phyloP scores from a whole-genome alignment of 2,797 vertebrate species.

The Streptopelia turtur region DNA sequence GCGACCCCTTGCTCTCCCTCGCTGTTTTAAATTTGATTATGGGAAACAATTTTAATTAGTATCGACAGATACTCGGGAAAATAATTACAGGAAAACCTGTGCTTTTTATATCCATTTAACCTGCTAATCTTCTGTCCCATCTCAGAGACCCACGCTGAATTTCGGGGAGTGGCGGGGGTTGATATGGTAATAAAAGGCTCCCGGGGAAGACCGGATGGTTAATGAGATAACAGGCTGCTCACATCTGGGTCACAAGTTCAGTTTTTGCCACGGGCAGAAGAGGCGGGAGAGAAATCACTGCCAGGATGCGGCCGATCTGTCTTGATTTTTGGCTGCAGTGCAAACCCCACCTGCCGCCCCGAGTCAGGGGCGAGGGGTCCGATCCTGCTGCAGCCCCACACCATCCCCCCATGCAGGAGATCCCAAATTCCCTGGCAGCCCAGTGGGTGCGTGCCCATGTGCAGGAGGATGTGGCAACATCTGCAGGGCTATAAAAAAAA shows the following conservation, averaged over 20 bases:
- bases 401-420: rapidly evolving
- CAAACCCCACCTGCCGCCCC: neutral
- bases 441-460: rapidly evolving
- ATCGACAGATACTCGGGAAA: slow-evolving; percentile 18
- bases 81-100: slow-evolving; percentile 6
- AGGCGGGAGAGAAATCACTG: neutral
- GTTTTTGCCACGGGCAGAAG: slow-evolving; percentile 9
- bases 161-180: neutral
- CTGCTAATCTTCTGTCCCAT: neutral
- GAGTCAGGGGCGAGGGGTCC: neutral
- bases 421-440: neutral
- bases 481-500: neutral
- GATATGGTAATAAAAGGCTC: neutral
- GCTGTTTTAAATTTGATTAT: slow-evolving; percentile 46
- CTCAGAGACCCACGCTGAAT: neutral
- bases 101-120: neutral
- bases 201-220: neutral
- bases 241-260: slow-evolving; percentile 62
- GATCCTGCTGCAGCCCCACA: neutral
- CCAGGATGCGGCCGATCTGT: neutral
- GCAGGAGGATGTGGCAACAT: rapidly evolving
- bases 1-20: neutral
- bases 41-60: slow-evolving; percentile 49
- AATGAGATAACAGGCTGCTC: slow-evolving; percentile 26
- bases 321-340: neutral